phyloP scores from a whole-genome alignment of 2,888 invertebrate species.

The Cantharis lateralis region DNA sequence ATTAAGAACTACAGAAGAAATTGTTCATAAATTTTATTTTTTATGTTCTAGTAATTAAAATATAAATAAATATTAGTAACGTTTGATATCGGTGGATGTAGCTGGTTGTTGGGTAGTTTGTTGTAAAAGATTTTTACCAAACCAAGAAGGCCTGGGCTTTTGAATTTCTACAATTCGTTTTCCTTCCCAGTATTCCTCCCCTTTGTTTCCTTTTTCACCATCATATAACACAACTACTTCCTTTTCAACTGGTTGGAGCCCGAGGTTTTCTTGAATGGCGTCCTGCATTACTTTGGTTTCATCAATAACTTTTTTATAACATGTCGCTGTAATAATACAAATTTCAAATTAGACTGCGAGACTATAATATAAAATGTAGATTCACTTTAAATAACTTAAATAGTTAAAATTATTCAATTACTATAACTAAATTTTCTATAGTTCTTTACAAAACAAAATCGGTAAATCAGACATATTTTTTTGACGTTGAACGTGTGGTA shows the following conservation, averaged over 20 bases:
- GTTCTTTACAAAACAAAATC: neutral
- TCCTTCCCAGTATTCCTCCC: slow-evolving; percentile 65
- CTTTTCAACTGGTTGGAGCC: slow-evolving; percentile 75
- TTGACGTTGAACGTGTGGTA: too few relatives aligned
- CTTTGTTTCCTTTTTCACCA: slow-evolving; percentile 72
- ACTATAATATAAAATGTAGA: too few relatives aligned
- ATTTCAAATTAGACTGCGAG: neutral
- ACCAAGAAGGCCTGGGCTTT: slow-evolving; percentile 86
- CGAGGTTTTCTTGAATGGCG: slow-evolving; percentile 71
- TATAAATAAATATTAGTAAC: slow-evolving; percentile 58
- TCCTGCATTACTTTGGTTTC: slow-evolving; percentile 84
- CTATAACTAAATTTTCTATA: neutral
- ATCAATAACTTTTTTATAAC: slow-evolving; percentile 78
- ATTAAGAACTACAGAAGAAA: too few relatives aligned
- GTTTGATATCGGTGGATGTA: slow-evolving; percentile 73
- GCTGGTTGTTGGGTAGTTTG: slow-evolving; percentile 75
- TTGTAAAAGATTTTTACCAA: slow-evolving; percentile 81
- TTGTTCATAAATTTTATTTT: neutral
- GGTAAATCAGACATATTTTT: neutral
- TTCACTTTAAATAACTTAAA: neutral
- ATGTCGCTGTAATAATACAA: slow-evolving; percentile 65
- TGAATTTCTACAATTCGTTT: slow-evolving; percentile 86
- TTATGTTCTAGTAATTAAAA: neutral
- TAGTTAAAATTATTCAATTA: neutral
- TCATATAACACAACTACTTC: slow-evolving; percentile 87